Percentiles rank a stretch among this genome's conserved stretches.
Conservation (phyloP, 1,140 invertebrate genomes). For the Aleiodes sp. region DNA sequence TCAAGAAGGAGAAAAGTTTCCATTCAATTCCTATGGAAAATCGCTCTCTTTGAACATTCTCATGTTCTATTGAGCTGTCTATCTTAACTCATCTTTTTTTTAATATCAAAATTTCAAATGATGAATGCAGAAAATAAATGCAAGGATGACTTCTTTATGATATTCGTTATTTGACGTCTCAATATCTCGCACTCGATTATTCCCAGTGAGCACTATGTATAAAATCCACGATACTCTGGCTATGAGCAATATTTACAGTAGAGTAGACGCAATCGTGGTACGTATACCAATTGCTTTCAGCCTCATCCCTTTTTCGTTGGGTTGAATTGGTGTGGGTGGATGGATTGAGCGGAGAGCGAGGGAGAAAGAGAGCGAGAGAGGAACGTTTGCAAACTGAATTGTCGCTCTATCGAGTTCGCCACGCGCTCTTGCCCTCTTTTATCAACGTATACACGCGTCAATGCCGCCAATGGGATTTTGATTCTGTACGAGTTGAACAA, state of each 20-base stretch:
- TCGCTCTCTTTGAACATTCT: no score
- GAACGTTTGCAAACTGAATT: slow-evolving; percentile 48
- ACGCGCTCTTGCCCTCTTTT: slow-evolving; percentile 44
- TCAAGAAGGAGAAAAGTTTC: no score
- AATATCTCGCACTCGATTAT: slow-evolving; percentile 33
- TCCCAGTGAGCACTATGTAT: slow-evolving; percentile 25
- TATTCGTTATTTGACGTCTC: slow-evolving; percentile 30
- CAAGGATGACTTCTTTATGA: background rate
- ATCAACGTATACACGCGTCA: slow-evolving; percentile 35
- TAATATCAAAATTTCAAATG: no score
- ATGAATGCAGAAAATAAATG: background rate
- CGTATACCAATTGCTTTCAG: slow-evolving; percentile 46
- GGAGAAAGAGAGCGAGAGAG: background rate
- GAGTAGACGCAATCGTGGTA: slow-evolving; percentile 46
- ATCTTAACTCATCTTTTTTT: no score
- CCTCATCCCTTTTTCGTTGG: slow-evolving; percentile 26
- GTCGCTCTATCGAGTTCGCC: slow-evolving; percentile 43
- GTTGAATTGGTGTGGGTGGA: background rate
- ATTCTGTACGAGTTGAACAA: background rate
- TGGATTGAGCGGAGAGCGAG: background rate
- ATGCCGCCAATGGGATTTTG: slow-evolving; percentile 20
- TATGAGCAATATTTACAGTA: slow-evolving; percentile 48
- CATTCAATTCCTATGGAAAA: no score
- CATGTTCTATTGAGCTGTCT: no score
- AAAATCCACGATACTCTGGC: slow-evolving; percentile 39